phyloP scores from a whole-genome alignment of 2,888 invertebrate species.

The Diloba caeruleocephala region DNA sequence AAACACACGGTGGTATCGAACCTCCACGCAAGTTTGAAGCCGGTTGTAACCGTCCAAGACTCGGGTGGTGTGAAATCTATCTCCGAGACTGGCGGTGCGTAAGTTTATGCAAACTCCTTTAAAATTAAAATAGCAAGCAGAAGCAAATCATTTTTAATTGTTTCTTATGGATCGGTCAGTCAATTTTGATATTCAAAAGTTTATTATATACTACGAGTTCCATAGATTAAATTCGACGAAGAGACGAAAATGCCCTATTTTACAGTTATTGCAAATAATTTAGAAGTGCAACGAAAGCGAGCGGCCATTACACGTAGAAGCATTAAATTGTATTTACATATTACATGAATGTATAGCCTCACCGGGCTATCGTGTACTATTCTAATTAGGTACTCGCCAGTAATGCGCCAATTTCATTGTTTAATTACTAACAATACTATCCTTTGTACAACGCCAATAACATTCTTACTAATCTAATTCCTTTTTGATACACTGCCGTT shows the following conservation, averaged over 20 bases:
- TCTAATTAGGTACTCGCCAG: constrained; percentile 89
- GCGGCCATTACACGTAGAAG: constrained; percentile 75
- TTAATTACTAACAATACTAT: constrained; percentile 86
- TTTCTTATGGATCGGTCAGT: constrained; percentile 66
- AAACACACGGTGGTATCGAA: constrained; percentile 35
- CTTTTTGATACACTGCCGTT: constrained; percentile 84
- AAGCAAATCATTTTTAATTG: constrained; percentile 66
- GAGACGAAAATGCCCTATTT: constrained; percentile 63
- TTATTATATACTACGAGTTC: constrained; percentile 48
- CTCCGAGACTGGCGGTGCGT: constrained; percentile 56
- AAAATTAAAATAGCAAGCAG: constrained; percentile 69
- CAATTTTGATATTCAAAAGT: constrained; percentile 61
- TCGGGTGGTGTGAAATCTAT: constrained; percentile 43
- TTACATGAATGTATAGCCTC: constrained; percentile 80
- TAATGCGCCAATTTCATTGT: constrained; percentile 88
- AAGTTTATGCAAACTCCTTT: constrained; percentile 58
- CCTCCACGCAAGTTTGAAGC: constrained; percentile 50
- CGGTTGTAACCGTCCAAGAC: constrained; percentile 56
- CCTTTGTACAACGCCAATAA: constrained; percentile 88
- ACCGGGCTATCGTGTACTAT: constrained; percentile 83
- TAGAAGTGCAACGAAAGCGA: constrained; percentile 80
- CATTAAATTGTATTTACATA: constrained; percentile 81
- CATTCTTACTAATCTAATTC: constrained; percentile 82
- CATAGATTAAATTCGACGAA: constrained; percentile 47
- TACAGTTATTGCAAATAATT: constrained; percentile 66